Conservation (phyloP, 2,797 vertebrate genomes). For the Miichthys miiuy region DNA sequence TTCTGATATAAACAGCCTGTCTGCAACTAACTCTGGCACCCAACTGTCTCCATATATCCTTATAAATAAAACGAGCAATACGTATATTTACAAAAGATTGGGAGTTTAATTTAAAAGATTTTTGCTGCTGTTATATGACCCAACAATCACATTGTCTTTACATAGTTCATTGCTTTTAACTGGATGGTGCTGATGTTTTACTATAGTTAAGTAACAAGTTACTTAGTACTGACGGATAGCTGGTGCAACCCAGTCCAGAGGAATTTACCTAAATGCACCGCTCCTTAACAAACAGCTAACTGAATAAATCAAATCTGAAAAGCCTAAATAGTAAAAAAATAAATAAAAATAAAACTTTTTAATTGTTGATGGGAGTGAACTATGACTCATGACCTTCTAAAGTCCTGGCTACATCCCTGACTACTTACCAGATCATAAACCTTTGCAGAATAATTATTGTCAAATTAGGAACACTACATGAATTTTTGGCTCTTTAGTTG, state of each 20-base stretch:
- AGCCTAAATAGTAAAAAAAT: not conserved
- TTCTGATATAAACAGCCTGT: not conserved
- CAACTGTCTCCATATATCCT: not conserved
- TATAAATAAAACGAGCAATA: not conserved
- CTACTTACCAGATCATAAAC: not conserved
- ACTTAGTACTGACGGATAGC: not conserved
- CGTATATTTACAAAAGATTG: not conserved
- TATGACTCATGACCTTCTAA: not conserved
- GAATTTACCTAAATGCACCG: not conserved
- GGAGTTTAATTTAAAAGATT: not conserved
- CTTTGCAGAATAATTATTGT: not conserved
- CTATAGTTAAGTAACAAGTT: no score
- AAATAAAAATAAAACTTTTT: not conserved
- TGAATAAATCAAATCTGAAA: not conserved
- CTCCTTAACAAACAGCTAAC: not conserved
- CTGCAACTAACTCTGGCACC: not conserved
- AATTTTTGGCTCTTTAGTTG: not conserved
- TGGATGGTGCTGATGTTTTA: not conserved
- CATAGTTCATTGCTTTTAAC: not conserved
- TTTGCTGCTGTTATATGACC: not conserved
- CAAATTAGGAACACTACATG: not conserved
- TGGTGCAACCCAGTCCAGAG: not conserved
- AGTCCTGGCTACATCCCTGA: not conserved
- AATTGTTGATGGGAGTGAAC: not conserved
- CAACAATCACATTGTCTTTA: not conserved